Percentiles rank a stretch among this genome's conserved stretches.
These are phyloP conservation scores for Rutilus rutilus DNA, from an alignment of 2,113 vertebrate species.

Conservation along the genomic window DNA sequence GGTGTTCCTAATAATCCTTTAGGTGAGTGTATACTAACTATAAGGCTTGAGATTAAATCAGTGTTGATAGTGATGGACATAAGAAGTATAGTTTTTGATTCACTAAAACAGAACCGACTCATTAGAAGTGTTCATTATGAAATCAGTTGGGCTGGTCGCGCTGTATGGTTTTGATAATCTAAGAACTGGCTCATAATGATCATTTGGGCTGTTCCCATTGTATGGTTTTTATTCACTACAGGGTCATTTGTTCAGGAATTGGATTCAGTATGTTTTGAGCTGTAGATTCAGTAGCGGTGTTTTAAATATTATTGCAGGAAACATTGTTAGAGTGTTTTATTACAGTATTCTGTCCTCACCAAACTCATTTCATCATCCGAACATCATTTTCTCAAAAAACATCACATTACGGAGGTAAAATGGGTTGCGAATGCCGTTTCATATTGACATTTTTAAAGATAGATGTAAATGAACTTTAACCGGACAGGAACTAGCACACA, in stretches of 20 bases:
- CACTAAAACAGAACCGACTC: not conserved
- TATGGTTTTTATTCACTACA: not conserved
- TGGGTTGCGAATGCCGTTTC: not conserved
- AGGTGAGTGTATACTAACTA: not conserved
- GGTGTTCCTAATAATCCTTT: too few species aligned
- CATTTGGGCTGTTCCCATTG: not conserved
- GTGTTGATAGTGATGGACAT: not conserved
- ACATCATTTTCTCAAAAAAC: not conserved
- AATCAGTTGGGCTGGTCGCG: not conserved
- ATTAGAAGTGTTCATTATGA: not conserved
- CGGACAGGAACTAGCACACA: conserved; percentile 2
- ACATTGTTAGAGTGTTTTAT: not conserved
- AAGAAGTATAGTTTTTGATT: not conserved
- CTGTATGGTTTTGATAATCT: not conserved
- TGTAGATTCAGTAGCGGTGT: not conserved
- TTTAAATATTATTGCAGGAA: not conserved
- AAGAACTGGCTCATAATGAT: not conserved
- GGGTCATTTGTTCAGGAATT: not conserved
- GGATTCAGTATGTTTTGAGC: not conserved
- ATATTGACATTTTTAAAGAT: not conserved
- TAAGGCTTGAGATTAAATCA: not conserved
- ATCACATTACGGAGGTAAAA: conserved; percentile 10
- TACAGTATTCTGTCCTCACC: not conserved
- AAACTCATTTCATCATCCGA: not conserved
- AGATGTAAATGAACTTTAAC: conserved; percentile 21